Conservation (phyloP, 2,113 vertebrate genomes). For the Cyprinodon variegatus region DNA sequence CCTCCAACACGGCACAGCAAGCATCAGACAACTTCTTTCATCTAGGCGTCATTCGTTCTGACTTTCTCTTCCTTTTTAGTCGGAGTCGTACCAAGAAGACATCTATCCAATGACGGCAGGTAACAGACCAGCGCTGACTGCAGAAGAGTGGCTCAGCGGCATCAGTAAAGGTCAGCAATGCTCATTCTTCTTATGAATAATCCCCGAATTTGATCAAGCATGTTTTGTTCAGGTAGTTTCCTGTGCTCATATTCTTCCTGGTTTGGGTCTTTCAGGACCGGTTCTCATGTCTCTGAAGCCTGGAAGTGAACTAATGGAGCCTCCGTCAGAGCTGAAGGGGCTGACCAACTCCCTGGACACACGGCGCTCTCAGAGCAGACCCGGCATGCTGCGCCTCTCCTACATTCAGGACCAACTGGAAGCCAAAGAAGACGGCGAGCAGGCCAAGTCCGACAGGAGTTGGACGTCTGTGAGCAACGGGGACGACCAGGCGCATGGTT, state of each 20-base stretch:
- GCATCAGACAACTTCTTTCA: background rate
- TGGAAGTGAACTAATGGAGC: constrained; percentile 77
- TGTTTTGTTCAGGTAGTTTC: background rate
- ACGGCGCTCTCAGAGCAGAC: constrained; percentile 21
- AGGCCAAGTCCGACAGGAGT: constrained; percentile 43
- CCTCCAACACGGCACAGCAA: background rate
- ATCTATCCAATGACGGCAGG: constrained; percentile 93
- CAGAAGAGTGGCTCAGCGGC: constrained; percentile 89
- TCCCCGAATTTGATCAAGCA: background rate
- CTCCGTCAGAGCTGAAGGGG: constrained; percentile 52
- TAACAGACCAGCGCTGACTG: constrained; percentile 84
- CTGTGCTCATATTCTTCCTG: background rate
- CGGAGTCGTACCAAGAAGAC: constrained; percentile 95
- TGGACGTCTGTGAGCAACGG: constrained; percentile 77
- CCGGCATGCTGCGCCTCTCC: constrained; percentile 27
- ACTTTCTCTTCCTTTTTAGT: constrained; percentile 78
- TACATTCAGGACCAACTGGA: constrained; percentile 62
- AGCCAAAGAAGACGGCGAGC: constrained; percentile 30
- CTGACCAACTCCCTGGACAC: constrained; percentile 23
- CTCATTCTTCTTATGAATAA: background rate
- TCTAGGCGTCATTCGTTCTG: background rate
- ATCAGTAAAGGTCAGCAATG: constrained; percentile 87
- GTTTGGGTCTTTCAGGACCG: constrained; percentile 74
- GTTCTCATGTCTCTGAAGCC: constrained; percentile 92
- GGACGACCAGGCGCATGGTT: constrained; percentile 80